A percentile compares a stretch with the other conserved stretches of the same genome.
Conservation (phyloP, 2,888 invertebrate genomes). For the Drosophila merina region DNA sequence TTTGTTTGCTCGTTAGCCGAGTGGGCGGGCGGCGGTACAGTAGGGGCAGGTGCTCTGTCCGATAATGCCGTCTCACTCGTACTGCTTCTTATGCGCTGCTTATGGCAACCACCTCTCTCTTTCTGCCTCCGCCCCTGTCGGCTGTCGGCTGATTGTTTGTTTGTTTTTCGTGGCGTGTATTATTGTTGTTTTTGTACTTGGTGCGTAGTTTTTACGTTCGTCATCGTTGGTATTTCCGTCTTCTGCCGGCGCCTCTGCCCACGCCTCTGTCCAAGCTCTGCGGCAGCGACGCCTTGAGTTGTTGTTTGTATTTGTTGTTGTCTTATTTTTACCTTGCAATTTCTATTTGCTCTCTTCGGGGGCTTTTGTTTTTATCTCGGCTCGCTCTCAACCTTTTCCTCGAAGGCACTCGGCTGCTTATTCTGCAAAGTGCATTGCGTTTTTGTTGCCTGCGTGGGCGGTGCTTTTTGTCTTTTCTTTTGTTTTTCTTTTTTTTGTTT, state of each 20-base stretch:
- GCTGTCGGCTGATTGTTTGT: constrained; percentile 62
- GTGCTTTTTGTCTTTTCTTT: constrained; percentile 14
- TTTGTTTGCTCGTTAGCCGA: constrained; percentile 77
- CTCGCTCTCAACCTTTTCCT: constrained; percentile 19
- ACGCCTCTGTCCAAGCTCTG: constrained; percentile 18
- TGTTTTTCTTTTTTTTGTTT: constrained; percentile 24
- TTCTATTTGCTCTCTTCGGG: constrained; percentile 50
- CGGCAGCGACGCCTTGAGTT: constrained; percentile 61
- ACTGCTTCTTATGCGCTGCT: background rate
- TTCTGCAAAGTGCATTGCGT: constrained; percentile 74
- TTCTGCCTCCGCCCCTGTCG: constrained; percentile 1
- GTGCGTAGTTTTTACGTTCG: constrained; percentile 79
- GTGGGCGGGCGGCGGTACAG: constrained; percentile 12
- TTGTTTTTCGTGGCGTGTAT: constrained; percentile 78
- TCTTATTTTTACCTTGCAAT: constrained; percentile 59
- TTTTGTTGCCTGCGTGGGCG: constrained; percentile 62
- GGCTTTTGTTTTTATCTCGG: constrained; percentile 26
- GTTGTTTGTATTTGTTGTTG: constrained; percentile 50
- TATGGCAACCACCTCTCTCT: constrained; percentile 8
- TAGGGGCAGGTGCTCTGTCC: constrained; percentile 63
- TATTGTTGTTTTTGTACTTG: constrained; percentile 66
- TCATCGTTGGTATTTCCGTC: constrained; percentile 79
- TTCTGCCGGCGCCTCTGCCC: constrained; percentile 58
- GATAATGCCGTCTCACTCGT: constrained; percentile 21
- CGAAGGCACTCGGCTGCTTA: constrained; percentile 17